These are phyloP conservation scores for Microplitis deprimator DNA, from an alignment of 2,888 invertebrate species.

Conservation along the genomic window DNA sequence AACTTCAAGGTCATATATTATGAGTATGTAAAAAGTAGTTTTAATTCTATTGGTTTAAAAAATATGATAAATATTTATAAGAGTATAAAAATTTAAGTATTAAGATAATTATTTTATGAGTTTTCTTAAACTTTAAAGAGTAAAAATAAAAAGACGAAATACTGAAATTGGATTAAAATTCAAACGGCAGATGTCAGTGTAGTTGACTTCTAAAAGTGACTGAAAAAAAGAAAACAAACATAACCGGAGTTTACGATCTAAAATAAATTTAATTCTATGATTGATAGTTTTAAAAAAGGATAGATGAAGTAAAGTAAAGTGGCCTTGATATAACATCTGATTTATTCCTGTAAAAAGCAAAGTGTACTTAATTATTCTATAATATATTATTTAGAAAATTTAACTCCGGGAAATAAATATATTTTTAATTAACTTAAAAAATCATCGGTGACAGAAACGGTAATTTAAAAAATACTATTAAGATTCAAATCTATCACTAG, in stretches of 20 bases:
- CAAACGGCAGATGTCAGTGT: not conserved
- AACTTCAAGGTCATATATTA: too few species aligned
- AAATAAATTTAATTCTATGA: constrained; percentile 15
- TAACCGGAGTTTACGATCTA: constrained; percentile 15
- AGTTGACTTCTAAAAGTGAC: not conserved
- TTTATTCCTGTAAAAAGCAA: constrained; percentile 29
- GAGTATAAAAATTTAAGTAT: too few species aligned
- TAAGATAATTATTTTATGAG: too few species aligned
- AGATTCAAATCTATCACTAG: too few species aligned
- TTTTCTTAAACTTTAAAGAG: too few species aligned
- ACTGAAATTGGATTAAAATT: not conserved
- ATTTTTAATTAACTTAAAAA: not conserved
- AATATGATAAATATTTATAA: too few species aligned
- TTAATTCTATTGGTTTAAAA: too few species aligned
- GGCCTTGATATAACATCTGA: constrained; percentile 40
- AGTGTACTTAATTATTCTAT: constrained; percentile 36
- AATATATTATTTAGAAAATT: constrained; percentile 3
- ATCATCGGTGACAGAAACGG: not conserved
- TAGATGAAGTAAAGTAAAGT: constrained; percentile 19
- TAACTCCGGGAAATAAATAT: not conserved
- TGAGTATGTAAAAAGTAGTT: too few species aligned
- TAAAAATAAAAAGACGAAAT: too few species aligned
- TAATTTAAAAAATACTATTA: not conserved
- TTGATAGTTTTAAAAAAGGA: constrained; percentile 6
- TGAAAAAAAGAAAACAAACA: not conserved